Evolutionary conservation across 2,888 invertebrate species (phyloP).

Genomic region (Cosmia pyralina): DNA sequence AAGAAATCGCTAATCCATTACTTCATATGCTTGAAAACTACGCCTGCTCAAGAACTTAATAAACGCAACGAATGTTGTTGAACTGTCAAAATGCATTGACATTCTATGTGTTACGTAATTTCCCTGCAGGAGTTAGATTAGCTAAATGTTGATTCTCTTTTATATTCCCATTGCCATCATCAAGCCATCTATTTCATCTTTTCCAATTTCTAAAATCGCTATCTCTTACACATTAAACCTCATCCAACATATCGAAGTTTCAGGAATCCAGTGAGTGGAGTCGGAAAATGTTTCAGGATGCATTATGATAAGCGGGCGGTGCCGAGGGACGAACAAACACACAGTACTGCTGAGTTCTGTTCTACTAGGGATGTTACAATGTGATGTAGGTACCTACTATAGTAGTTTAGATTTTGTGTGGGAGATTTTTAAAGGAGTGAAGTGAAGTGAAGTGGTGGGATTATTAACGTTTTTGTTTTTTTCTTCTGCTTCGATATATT

Average conservation of each 20-base stretch:
- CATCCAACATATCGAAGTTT: conserved; percentile 51
- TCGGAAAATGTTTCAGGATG: conserved; percentile 70
- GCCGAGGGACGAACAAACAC: conserved; percentile 44
- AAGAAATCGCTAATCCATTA: no score
- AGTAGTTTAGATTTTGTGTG: background rate
- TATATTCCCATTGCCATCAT: background rate
- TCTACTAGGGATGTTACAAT: background rate
- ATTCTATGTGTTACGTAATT: no score
- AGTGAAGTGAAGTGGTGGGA: no score
- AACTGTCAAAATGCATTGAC: no score
- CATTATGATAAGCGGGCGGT: conserved; percentile 71
- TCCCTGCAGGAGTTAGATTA: no score
- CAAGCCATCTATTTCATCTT: background rate
- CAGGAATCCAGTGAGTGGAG: conserved; percentile 65
- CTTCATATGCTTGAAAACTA: no score
- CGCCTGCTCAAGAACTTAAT: no score
- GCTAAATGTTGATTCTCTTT: no score
- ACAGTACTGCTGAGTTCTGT: conserved; percentile 23
- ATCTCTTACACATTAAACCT: conserved; percentile 29
- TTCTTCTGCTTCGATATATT: background rate
- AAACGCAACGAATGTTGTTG: no score
- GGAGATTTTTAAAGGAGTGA: background rate
- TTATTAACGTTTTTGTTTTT: no score
- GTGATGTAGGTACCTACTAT: background rate
- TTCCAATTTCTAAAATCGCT: conserved; percentile 13